phyloP scores from a whole-genome alignment of 1,140 invertebrate species.

The Radopholus similis region DNA sequence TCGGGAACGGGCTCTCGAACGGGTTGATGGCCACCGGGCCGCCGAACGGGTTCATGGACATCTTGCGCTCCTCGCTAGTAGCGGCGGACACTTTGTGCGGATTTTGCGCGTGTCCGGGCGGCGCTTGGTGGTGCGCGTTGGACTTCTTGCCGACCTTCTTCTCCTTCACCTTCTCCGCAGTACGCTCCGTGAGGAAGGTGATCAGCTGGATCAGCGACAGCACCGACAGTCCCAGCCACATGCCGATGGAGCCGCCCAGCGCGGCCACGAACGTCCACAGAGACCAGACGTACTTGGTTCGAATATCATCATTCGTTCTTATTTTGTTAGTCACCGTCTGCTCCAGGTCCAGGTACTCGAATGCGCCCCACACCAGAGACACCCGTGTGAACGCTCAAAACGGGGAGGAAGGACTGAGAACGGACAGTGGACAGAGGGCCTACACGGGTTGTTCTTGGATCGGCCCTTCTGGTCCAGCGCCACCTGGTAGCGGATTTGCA shows the following conservation, averaged over 20 bases:
- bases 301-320: too few species aligned
- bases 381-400: slow-evolving; percentile 27
- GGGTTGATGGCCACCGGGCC: slow-evolving; percentile 24
- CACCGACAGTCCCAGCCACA: slow-evolving; percentile 38
- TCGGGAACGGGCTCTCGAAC: slow-evolving; percentile 26
- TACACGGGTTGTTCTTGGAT: not conserved
- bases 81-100: not conserved
- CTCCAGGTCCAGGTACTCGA: slow-evolving; percentile 35
- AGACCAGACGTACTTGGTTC: slow-evolving; percentile 23
- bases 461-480: too few species aligned
- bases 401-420: not conserved
- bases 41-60: slow-evolving; percentile 28
- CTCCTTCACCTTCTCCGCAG: slow-evolving; percentile 19
- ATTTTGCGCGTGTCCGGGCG: not conserved
- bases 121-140: not conserved
- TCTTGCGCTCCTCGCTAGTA: not conserved
- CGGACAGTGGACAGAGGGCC: too few species aligned
- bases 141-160: slow-evolving; percentile 1
- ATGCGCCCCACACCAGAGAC: slow-evolving; percentile 29
- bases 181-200: slow-evolving; percentile 9
- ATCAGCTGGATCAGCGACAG: slow-evolving; percentile 36
- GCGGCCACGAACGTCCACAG: slow-evolving; percentile 29
- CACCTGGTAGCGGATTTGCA: slow-evolving; percentile 47
- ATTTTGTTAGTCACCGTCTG: too few species aligned
- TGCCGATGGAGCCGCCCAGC: slow-evolving; percentile 38